These are phyloP conservation scores for Elegia similella DNA, from an alignment of 2,888 invertebrate genomes.

Conservation along the genomic window DNA sequence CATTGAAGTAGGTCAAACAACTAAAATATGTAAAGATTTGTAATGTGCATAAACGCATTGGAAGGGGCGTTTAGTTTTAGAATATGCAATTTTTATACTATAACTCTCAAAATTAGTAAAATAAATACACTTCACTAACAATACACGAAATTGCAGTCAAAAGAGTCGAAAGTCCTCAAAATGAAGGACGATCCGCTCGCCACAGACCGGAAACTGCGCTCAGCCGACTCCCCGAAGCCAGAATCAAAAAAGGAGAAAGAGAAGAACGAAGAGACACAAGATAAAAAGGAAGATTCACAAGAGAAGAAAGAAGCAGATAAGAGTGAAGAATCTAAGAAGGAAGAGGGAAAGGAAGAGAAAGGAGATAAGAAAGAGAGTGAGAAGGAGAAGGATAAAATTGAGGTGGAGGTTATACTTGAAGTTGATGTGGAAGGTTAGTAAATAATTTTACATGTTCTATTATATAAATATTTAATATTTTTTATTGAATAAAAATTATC, in stretches of 20 bases:
- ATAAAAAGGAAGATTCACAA: slow-evolving; percentile 26
- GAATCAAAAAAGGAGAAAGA: slow-evolving; percentile 37
- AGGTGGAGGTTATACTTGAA: slow-evolving; percentile 50
- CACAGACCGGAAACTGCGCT: slow-evolving; percentile 61
- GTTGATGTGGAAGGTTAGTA: slow-evolving; percentile 53
- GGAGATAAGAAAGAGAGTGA: slow-evolving; percentile 25
- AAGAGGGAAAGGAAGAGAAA: slow-evolving; percentile 27
- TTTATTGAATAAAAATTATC: too few relatives aligned
- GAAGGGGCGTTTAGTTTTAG: too few relatives aligned
- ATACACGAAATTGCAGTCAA: slow-evolving; percentile 51
- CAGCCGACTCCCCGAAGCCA: slow-evolving; percentile 61
- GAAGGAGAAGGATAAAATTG: slow-evolving; percentile 32
- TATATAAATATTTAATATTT: too few relatives aligned
- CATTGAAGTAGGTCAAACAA: too few relatives aligned
- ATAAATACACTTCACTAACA: too few relatives aligned
- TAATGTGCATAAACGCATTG: too few relatives aligned
- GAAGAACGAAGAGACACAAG: slow-evolving; percentile 25
- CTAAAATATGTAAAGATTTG: too few relatives aligned
- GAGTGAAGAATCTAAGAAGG: slow-evolving; percentile 19
- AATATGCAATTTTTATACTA: too few relatives aligned
- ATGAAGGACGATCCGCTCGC: slow-evolving; percentile 51
- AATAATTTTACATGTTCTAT: slow-evolving; percentile 1
- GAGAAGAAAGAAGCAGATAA: slow-evolving; percentile 31
- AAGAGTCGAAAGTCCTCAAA: slow-evolving; percentile 62
- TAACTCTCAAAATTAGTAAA: too few relatives aligned